Conservation (phyloP, 2,797 vertebrate species). For the Chiroxiphia lanceolata region DNA sequence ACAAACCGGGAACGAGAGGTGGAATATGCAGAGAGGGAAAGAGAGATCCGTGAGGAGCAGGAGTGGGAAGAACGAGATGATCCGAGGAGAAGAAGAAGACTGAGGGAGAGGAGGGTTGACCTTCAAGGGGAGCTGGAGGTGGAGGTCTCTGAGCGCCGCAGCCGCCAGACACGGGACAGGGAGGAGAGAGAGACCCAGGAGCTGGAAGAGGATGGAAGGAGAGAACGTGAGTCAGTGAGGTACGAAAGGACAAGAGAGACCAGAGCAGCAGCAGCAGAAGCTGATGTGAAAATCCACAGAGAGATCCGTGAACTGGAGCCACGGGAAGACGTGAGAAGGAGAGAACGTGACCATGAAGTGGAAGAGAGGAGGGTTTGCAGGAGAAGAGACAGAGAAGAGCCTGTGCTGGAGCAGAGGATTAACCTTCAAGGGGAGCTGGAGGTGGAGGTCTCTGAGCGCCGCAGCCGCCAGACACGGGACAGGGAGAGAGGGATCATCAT, state of each 20-base stretch:
- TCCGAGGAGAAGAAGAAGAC: accelerated
- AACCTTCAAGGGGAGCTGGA: too few species aligned
- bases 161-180: accelerated
- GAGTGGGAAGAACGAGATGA: accelerated
- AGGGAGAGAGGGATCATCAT: too few species aligned
- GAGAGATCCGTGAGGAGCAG: accelerated
- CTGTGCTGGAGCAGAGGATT: too few species aligned
- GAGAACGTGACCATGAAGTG: too few species aligned
- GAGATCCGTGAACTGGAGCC: neutral
- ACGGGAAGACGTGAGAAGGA: accelerated
- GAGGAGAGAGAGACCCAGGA: neutral
- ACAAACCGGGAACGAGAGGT: accelerated
- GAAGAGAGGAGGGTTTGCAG: too few species aligned
- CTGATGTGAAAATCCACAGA: accelerated
- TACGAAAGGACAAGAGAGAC: neutral
- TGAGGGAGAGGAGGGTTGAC: accelerated
- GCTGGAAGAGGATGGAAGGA: neutral
- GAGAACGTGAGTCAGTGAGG: accelerated
- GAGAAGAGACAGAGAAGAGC: too few species aligned
- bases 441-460: too few species aligned
- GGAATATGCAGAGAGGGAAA: accelerated
- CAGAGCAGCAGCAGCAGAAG: neutral
- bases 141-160: neutral
- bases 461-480: too few species aligned
- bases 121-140: accelerated